Evolutionary conservation across 1,140 invertebrate species (phyloP).

Genomic region (Magallana ariakensis): DNA sequence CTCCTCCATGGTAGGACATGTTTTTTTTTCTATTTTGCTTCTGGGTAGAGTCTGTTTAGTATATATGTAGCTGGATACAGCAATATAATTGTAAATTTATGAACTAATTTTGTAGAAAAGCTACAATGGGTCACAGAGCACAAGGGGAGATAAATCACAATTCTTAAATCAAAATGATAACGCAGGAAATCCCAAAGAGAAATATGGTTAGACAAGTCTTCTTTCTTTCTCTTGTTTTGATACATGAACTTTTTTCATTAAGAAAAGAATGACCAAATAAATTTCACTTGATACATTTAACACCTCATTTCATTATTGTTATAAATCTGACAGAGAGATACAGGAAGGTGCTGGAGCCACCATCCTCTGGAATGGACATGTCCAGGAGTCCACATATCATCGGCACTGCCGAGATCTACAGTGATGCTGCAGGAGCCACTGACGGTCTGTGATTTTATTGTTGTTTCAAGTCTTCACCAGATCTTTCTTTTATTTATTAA

Average conservation of each 20-base stretch:
- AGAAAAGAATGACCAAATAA: no score
- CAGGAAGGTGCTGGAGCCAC: slow-evolving; percentile 27
- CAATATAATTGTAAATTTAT: background rate
- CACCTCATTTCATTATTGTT: background rate
- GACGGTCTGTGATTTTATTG: slow-evolving; percentile 26
- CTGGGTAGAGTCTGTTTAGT: no score
- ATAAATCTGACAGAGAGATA: background rate
- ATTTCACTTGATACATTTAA: no score
- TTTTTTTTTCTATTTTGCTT: no score
- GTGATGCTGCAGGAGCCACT: slow-evolving; percentile 44
- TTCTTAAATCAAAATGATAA: slow-evolving; percentile 8
- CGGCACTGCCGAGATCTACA: slow-evolving; percentile 52
- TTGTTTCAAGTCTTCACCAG: background rate
- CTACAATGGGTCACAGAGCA: slow-evolving; percentile 3
- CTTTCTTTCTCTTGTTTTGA: background rate
- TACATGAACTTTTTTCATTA: no score
- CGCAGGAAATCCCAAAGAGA: background rate
- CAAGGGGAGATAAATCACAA: slow-evolving; percentile 9
- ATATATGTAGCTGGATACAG: background rate
- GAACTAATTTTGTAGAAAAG: background rate
- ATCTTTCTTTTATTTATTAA: no score
- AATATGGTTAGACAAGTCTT: background rate
- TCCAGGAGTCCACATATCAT: slow-evolving; percentile 45
- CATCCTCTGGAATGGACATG: slow-evolving; percentile 37
- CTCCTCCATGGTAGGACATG: slow-evolving; percentile 51